These are phyloP conservation scores for Drosophila macrospina DNA, from an alignment of 2,888 invertebrate genomes.

Conservation along the genomic window DNA sequence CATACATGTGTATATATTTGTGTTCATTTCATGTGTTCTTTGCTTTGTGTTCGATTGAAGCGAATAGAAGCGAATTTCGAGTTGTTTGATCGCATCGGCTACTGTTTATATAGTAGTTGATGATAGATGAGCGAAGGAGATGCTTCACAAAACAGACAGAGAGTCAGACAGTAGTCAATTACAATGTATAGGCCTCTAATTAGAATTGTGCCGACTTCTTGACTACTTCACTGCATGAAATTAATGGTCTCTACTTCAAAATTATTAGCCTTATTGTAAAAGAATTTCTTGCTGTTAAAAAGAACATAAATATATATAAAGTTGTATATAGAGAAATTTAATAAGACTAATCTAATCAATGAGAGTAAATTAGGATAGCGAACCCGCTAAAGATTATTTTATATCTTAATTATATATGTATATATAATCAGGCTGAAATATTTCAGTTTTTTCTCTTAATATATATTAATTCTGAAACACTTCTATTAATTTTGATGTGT, in stretches of 20 bases:
- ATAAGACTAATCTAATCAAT: too few relatives aligned
- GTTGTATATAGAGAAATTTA: too few relatives aligned
- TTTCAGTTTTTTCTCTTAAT: too few relatives aligned
- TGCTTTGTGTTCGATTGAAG: constrained; percentile 38
- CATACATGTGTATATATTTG: not conserved
- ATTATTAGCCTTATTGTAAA: not conserved
- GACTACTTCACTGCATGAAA: constrained; percentile 12
- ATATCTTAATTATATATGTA: too few relatives aligned
- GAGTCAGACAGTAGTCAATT: constrained; percentile 43
- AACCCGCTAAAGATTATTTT: too few relatives aligned
- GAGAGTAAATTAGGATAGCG: too few relatives aligned
- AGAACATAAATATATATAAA: too few relatives aligned
- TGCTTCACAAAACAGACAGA: constrained; percentile 5
- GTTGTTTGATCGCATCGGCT: constrained; percentile 66
- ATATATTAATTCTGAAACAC: too few relatives aligned
- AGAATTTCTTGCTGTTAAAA: too few relatives aligned
- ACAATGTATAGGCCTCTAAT: constrained; percentile 46
- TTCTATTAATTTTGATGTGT: too few relatives aligned
- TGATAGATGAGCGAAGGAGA: constrained; percentile 47
- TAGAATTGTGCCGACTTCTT: constrained; percentile 38
- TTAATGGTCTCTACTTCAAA: constrained; percentile 2
- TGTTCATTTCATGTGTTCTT: constrained; percentile 12
- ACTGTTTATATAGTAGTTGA: constrained; percentile 70
- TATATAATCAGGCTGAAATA: too few relatives aligned
- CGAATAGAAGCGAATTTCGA: constrained; percentile 54